A percentile compares a stretch with the other conserved stretches of the same genome.
Conservation (phyloP, 2,797 vertebrate species). For the Garrulus glandarius region DNA sequence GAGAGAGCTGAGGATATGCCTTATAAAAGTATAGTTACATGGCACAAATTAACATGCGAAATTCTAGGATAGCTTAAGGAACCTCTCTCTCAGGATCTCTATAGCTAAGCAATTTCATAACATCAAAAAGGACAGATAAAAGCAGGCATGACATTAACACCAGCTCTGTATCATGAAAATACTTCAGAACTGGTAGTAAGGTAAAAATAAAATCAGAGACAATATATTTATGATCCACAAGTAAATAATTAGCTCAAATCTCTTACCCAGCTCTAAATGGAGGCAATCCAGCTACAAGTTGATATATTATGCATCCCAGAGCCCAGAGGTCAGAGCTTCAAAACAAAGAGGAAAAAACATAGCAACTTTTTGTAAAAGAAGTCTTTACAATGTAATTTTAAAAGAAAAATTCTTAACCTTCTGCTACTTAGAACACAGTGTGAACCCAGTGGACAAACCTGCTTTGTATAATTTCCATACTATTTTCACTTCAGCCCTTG, state of each 20-base stretch:
- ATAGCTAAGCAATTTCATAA: background rate
- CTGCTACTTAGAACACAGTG: background rate
- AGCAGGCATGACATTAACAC: background rate
- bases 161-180: background rate
- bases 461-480: background rate
- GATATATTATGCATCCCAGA: constrained; percentile 98
- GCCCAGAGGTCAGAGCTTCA: constrained; percentile 98
- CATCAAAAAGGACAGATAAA: background rate
- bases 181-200: background rate
- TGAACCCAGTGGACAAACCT: background rate
- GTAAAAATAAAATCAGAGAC: background rate
- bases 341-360: background rate
- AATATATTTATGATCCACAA: background rate
- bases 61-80: background rate
- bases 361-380: background rate
- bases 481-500: background rate
- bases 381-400: background rate
- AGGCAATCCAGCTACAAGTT: constrained; percentile 96
- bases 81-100: background rate
- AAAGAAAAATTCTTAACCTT: background rate
- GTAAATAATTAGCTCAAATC: background rate
- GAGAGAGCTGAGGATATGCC: background rate
- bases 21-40: background rate
- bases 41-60: background rate
- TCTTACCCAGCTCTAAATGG: constrained; percentile 98